These are phyloP conservation scores for Zootoca vivipara DNA, from an alignment of 2,113 vertebrate genomes.

Conservation along the genomic window DNA sequence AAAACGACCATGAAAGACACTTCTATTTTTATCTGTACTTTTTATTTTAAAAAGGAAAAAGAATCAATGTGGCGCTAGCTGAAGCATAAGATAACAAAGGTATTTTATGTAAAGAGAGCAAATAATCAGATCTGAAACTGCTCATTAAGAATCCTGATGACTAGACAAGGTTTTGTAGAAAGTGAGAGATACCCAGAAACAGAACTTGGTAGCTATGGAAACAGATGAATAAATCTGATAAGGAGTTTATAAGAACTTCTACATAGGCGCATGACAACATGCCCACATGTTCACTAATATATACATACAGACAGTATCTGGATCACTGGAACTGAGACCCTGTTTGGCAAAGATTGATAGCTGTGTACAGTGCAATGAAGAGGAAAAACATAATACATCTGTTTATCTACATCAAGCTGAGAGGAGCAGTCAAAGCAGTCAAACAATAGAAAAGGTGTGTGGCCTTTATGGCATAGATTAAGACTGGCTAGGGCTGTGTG, in stretches of 20 bases:
- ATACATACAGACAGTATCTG: conserved; percentile 32
- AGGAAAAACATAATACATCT: conserved; percentile 28
- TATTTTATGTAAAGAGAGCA: conserved; percentile 6
- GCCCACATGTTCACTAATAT: neutral
- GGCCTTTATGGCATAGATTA: neutral
- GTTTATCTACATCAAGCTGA: conserved; percentile 31
- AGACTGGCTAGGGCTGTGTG: conserved; percentile 22
- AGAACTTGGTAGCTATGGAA: neutral
- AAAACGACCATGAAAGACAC: neutral
- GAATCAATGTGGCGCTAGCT: conserved; percentile 22
- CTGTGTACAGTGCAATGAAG: conserved; percentile 33
- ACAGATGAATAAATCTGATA: conserved; percentile 29
- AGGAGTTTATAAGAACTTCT: conserved; percentile 11
- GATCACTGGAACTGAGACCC: conserved; percentile 45
- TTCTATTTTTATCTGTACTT: neutral
- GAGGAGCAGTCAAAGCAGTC: conserved; percentile 40
- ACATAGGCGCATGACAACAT: neutral
- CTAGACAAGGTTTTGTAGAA: conserved; percentile 22
- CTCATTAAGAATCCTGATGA: neutral
- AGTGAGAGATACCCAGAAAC: neutral
- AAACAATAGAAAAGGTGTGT: conserved; percentile 24
- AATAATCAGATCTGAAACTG: conserved; percentile 12
- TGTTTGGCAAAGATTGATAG: conserved; percentile 49
- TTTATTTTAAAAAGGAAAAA: neutral
- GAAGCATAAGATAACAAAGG: neutral